Evolutionary conservation across 2,113 vertebrate species (phyloP).

Genomic region (Pelusios castaneus): DNA sequence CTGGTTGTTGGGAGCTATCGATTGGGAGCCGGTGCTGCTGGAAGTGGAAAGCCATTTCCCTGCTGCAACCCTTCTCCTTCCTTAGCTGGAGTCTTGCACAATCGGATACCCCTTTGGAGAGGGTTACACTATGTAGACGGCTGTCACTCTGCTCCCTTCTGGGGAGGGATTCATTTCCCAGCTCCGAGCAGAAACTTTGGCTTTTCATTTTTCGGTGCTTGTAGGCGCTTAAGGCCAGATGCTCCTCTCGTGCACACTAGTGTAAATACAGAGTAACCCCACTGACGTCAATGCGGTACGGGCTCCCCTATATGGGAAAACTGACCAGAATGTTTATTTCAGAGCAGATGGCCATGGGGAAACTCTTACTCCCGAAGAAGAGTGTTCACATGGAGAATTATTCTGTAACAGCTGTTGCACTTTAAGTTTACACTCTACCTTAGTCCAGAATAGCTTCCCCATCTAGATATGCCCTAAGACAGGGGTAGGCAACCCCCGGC

Average conservation of each 20-base stretch:
- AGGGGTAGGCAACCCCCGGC: too few species aligned
- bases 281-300: rapidly evolving
- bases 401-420: neutral
- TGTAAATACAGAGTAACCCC: neutral
- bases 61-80: neutral
- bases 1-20: rapidly evolving
- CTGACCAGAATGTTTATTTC: neutral
- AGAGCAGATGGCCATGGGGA: neutral
- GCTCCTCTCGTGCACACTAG: neutral
- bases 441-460: neutral
- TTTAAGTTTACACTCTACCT: neutral
- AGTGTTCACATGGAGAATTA: neutral
- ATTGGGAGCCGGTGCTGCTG: rapidly evolving
- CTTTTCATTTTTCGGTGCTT: neutral
- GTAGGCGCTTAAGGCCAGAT: neutral
- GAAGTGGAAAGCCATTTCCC: neutral
- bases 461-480: neutral
- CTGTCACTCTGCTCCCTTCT: rapidly evolving
- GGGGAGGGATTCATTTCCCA: rapidly evolving
- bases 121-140: neutral
- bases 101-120: neutral
- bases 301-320: neutral
- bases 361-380: neutral
- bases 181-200: neutral
- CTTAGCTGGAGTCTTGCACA: neutral